Evolutionary conservation across 2,888 invertebrate species (phyloP).

Genomic region (Chesias legatella): DNA sequence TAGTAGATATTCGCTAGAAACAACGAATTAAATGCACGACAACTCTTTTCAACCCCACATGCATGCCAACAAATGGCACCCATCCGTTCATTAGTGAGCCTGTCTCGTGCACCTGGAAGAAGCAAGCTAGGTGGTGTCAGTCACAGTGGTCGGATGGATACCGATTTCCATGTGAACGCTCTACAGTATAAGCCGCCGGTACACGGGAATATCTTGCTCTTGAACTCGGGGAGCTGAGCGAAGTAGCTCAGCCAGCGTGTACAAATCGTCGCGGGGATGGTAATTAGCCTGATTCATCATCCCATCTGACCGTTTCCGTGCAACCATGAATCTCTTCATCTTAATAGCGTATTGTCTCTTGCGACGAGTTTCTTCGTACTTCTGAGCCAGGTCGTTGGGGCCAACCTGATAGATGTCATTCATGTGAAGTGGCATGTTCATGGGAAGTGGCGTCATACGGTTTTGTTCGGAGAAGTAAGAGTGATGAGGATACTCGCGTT

Average conservation of each 20-base stretch:
- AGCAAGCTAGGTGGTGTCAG: conserved; percentile 24
- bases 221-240: conserved; percentile 74
- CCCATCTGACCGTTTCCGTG: conserved; percentile 75
- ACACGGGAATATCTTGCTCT: conserved; percentile 80
- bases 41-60: conserved; percentile 49
- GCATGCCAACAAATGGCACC: conserved; percentile 39
- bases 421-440: conserved; percentile 54
- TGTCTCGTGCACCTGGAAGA: conserved; percentile 20
- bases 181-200: conserved; percentile 82
- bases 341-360: conserved; percentile 73
- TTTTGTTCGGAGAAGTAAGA: conserved; percentile 74
- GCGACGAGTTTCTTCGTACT: conserved; percentile 71
- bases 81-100: conserved; percentile 37
- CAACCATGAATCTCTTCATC: conserved; percentile 83
- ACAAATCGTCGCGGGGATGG: conserved; percentile 78
- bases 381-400: conserved; percentile 64
- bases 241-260: conserved; percentile 81
- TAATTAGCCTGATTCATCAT: conserved; percentile 68
- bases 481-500: conserved; percentile 64
- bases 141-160: conserved; percentile 41
- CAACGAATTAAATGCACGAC: conserved; percentile 72
- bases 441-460: conserved; percentile 58
- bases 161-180: conserved; percentile 34
- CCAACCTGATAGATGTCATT: conserved; percentile 68
- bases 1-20: conserved; percentile 64